Conservation (phyloP, 2,797 vertebrate species). For the Moxostoma hubbsi region DNA sequence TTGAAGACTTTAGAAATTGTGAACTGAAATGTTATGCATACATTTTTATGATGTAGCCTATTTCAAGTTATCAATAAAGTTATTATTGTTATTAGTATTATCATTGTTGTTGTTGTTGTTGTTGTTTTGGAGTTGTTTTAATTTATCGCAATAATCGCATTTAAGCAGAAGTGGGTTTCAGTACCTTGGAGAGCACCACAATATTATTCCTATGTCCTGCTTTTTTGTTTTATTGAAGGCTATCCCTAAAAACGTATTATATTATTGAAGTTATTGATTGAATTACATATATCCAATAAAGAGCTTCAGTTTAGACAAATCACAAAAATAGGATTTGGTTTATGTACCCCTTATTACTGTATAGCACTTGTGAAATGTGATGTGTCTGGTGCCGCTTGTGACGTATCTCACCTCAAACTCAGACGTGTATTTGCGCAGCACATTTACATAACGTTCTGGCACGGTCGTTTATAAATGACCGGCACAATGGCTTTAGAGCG, state of each 20-base stretch:
- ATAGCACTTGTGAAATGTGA: constrained; percentile 4
- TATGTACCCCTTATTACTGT: neutral
- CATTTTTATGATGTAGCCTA: neutral
- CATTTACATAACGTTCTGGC: constrained; percentile 63
- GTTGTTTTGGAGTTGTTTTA: neutral
- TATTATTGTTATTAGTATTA: neutral
- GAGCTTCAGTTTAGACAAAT: neutral
- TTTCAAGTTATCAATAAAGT: constrained; percentile 15
- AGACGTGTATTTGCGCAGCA: constrained; percentile 60
- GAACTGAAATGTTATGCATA: constrained; percentile 24
- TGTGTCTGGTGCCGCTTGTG: constrained; percentile 54
- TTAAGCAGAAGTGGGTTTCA: constrained; percentile 45
- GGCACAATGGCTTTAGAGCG: neutral
- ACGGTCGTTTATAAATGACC: constrained; percentile 64
- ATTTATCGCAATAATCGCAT: no score
- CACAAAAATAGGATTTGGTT: neutral
- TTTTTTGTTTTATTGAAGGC: neutral
- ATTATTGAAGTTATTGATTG: neutral
- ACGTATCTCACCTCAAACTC: constrained; percentile 64
- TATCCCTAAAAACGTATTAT: neutral
- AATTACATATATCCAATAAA: constrained; percentile 2
- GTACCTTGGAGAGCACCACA: constrained; percentile 57
- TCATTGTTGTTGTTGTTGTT: neutral
- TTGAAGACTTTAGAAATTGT: neutral
- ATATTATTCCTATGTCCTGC: no score